A percentile compares a stretch with the other conserved stretches of the same genome.
Evolutionary conservation across 2,888 invertebrate genomes (phyloP).

Genomic region (Aporophyla nigra): DNA sequence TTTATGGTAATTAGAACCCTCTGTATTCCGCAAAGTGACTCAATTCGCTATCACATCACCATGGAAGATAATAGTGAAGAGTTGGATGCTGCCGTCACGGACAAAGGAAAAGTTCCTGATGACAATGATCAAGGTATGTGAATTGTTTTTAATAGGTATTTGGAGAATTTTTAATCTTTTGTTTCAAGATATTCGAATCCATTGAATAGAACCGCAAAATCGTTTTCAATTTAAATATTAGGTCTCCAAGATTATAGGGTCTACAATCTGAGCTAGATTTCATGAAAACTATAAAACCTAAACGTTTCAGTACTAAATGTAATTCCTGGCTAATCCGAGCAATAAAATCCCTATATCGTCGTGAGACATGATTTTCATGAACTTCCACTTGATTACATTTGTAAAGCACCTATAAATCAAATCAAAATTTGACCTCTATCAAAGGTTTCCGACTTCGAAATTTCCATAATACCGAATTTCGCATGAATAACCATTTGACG

Average conservation of each 20-base stretch:
- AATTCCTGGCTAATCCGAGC: slow-evolving; percentile 24
- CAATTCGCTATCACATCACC: slow-evolving; percentile 25
- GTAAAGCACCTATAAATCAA: slow-evolving; percentile 64
- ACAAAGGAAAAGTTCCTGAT: slow-evolving; percentile 50
- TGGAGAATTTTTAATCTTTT: not conserved
- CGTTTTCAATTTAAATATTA: slow-evolving; percentile 2
- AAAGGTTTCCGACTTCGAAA: slow-evolving; percentile 70
- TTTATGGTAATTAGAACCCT: slow-evolving; percentile 34
- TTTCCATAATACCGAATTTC: slow-evolving; percentile 71
- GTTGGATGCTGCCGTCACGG: slow-evolving; percentile 12
- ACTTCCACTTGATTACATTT: slow-evolving; percentile 61
- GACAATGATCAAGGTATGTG: slow-evolving; percentile 65
- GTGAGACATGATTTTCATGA: slow-evolving; percentile 56
- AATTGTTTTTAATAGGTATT: not conserved
- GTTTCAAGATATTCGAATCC: not conserved
- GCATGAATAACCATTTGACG: slow-evolving; percentile 80
- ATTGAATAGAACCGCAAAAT: not conserved
- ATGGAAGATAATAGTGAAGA: slow-evolving; percentile 39
- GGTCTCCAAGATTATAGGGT: not conserved
- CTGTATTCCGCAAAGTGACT: slow-evolving; percentile 22
- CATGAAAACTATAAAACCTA: slow-evolving; percentile 37
- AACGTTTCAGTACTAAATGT: slow-evolving; percentile 22
- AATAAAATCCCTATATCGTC: slow-evolving; percentile 49
- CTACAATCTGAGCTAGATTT: not conserved
- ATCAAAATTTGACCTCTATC: slow-evolving; percentile 67